Evolutionary conservation across 2,888 invertebrate genomes (phyloP).

Genomic region (Pherbina coryleti): DNA sequence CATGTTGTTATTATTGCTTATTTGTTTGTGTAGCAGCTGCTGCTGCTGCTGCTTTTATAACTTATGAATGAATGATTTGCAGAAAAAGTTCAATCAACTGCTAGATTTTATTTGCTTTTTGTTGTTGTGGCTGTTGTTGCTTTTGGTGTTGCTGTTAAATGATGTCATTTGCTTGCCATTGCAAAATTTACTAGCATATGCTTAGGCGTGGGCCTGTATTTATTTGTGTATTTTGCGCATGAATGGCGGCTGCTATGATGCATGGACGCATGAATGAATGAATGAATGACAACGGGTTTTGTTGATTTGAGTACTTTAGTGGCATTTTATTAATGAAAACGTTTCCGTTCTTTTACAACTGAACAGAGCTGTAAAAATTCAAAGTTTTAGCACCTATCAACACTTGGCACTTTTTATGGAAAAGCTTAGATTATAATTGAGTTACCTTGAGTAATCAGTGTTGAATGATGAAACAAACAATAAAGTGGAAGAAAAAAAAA

Average conservation of each 20-base stretch:
- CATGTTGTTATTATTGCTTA: neutral
- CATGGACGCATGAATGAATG: constrained; percentile 25
- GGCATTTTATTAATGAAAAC: constrained; percentile 58
- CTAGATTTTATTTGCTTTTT: neutral
- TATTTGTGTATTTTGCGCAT: neutral
- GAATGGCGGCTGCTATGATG: neutral
- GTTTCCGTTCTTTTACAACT: constrained; percentile 50
- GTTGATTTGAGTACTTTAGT: too few relatives aligned
- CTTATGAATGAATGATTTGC: constrained; percentile 27
- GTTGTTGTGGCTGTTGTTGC: neutral
- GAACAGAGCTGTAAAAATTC: too few relatives aligned
- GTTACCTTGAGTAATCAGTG: too few relatives aligned
- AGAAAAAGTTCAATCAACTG: constrained; percentile 29
- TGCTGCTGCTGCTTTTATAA: neutral
- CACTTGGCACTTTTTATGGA: too few relatives aligned
- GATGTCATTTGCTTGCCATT: constrained; percentile 31
- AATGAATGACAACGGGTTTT: constrained; percentile 2
- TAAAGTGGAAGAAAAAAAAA: too few relatives aligned
- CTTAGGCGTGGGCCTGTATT: constrained; percentile 18
- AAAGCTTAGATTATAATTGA: too few relatives aligned
- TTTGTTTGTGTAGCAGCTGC: constrained; percentile 1
- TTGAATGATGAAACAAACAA: too few relatives aligned
- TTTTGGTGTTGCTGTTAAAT: constrained; percentile 9
- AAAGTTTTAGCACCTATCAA: too few relatives aligned
- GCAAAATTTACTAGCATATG: constrained; percentile 23